Percentiles rank a stretch among this genome's conserved stretches.
phyloP scores from a whole-genome alignment of 2,797 vertebrate species.

The Mus spretus region DNA sequence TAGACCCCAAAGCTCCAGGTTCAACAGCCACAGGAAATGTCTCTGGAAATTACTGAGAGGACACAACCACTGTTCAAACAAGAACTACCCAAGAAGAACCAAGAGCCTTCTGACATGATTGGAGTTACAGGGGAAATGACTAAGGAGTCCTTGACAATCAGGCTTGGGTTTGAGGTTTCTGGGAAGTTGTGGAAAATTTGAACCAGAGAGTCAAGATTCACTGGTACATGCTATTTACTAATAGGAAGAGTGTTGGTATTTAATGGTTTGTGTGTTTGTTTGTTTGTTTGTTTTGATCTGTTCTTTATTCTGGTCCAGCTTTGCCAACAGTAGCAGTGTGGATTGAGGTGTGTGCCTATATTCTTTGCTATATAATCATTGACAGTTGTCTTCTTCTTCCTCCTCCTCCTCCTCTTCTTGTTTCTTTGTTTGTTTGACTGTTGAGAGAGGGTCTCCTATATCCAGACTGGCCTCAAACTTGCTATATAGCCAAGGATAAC shows the following conservation, averaged over 20 bases:
- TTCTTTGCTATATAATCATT: not conserved
- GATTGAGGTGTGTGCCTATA: not conserved
- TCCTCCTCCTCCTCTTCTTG: not conserved
- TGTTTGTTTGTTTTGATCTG: not conserved
- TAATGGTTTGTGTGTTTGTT: not conserved
- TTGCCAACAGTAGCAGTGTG: not conserved
- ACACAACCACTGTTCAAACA: not conserved
- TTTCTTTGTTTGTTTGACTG: not conserved
- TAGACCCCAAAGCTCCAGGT: not conserved
- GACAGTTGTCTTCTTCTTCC: not conserved
- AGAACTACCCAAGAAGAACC: not conserved
- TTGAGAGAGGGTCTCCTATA: not conserved
- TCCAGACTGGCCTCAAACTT: not conserved
- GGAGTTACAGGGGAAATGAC: not conserved
- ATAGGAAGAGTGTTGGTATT: conserved; percentile 10
- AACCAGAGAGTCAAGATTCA: not conserved
- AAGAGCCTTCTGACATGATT: not conserved
- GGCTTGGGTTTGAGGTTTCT: not conserved
- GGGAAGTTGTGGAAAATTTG: not conserved
- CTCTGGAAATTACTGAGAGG: not conserved
- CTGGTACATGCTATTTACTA: not conserved
- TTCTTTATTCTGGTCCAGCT: not conserved
- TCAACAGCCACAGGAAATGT: not conserved
- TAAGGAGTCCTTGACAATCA: not conserved
- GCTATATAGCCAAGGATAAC: not conserved